A percentile compares a stretch with the other conserved stretches of the same genome.
phyloP scores from a whole-genome alignment of 2,888 invertebrate species.

The Adineta ricciae region DNA sequence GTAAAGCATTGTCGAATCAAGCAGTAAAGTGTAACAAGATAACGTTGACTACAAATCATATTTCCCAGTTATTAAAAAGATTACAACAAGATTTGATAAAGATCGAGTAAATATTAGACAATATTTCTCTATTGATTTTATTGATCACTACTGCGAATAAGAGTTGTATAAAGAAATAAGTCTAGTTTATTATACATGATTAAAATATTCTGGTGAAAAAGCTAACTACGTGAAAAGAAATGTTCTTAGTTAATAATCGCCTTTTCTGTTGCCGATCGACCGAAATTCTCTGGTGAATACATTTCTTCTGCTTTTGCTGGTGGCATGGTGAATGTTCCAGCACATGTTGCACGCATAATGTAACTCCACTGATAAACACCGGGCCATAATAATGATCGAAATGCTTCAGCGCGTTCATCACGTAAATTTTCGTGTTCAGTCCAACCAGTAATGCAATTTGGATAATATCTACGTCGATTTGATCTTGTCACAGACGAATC shows the following conservation, averaged over 20 bases:
- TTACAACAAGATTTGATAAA: no score
- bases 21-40: no score
- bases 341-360: conserved; percentile 1
- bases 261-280: neutral
- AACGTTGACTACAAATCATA: no score
- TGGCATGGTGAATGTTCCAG: neutral
- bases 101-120: no score
- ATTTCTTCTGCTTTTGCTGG: conserved; percentile 8
- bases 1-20: no score
- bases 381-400: conserved; percentile 1
- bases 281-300: conserved; percentile 10
- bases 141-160: no score
- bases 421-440: conserved; percentile 12
- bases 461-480: neutral
- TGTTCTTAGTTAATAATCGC: neutral
- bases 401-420: conserved; percentile 18
- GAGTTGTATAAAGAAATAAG: no score
- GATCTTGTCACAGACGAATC: neutral
- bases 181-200: no score
- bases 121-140: no score
- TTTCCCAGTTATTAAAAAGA: no score
- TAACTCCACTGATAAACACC: conserved; percentile 8
- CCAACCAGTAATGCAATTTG: neutral
- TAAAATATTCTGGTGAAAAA: no score
- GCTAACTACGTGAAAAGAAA: no score